phyloP scores from a whole-genome alignment of 1,140 invertebrate species.

The Drosophila malerkotliana region DNA sequence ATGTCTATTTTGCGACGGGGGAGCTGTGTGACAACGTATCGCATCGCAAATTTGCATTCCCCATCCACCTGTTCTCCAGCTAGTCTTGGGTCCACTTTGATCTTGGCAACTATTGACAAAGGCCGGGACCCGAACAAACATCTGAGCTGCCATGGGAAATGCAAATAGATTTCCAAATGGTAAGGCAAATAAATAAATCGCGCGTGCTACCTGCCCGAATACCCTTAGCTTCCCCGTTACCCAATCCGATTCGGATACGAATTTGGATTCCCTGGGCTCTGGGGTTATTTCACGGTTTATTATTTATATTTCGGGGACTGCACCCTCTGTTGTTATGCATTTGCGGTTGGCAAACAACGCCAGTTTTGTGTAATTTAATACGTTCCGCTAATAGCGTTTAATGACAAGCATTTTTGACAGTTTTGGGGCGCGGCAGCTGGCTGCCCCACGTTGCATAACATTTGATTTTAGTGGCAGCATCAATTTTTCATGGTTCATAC shows the following conservation, averaged over 20 bases:
- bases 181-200: constrained; percentile 56
- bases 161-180: constrained; percentile 60
- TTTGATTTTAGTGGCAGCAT: constrained; percentile 59
- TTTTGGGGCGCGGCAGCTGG: constrained; percentile 23
- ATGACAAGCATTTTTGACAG: constrained; percentile 61
- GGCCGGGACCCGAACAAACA: constrained; percentile 57
- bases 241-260: constrained; percentile 1
- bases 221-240: constrained; percentile 4
- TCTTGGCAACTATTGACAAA: constrained; percentile 72
- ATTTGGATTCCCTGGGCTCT: constrained; percentile 3
- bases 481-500: constrained; percentile 54
- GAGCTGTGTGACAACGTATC: background rate
- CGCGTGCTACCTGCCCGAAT: constrained; percentile 45
- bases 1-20: constrained; percentile 1
- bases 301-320: constrained; percentile 61
- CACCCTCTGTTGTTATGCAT: constrained; percentile 39
- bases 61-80: constrained; percentile 25
- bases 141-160: constrained; percentile 62
- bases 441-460: constrained; percentile 15
- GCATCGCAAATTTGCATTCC: constrained; percentile 15
- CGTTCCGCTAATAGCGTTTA: constrained; percentile 66
- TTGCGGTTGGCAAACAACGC: constrained; percentile 48
- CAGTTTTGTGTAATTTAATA: constrained; percentile 69
- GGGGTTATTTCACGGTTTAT: constrained; percentile 42
- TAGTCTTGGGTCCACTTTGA: constrained; percentile 61